A percentile compares a stretch with the other conserved stretches of the same genome.
These are phyloP conservation scores for Circaetus gallicus DNA, from an alignment of 2,113 vertebrate species.

Conservation along the genomic window DNA sequence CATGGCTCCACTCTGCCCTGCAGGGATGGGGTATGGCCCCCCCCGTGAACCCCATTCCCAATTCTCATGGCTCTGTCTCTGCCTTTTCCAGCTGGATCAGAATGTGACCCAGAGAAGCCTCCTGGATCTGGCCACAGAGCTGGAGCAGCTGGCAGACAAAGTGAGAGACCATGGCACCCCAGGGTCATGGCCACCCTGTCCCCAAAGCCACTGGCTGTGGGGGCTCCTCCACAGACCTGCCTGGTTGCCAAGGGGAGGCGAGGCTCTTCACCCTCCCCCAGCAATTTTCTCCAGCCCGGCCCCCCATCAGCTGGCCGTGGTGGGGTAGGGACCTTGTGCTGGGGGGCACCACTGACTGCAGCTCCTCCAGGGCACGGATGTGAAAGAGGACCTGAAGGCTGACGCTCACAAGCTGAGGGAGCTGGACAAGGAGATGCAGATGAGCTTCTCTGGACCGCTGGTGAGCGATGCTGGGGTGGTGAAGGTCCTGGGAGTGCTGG, in stretches of 20 bases:
- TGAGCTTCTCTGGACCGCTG: slow-evolving; percentile 50
- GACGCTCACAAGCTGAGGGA: slow-evolving; percentile 28
- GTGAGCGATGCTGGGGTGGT: slow-evolving; percentile 36
- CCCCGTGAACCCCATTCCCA: rapidly evolving
- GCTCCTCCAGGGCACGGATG: rapidly evolving
- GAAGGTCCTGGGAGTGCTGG: background rate
- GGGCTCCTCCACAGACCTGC: background rate
- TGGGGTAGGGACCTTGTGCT: background rate
- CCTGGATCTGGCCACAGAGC: background rate
- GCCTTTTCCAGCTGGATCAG: slow-evolving; percentile 8
- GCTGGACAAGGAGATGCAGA: slow-evolving; percentile 67
- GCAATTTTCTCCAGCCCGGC: background rate
- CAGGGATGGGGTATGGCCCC: background rate
- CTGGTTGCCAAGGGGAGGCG: background rate
- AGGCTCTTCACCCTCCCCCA: background rate
- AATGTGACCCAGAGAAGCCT: background rate
- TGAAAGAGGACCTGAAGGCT: background rate
- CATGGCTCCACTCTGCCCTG: background rate
- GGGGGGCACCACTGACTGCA: background rate
- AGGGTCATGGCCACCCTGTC: background rate
- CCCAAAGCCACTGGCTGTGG: background rate
- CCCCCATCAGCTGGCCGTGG: background rate
- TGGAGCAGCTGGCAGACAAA: slow-evolving; percentile 20
- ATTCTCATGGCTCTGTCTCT: background rate
- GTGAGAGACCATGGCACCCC: background rate